Base-by-base conservation (phyloP, 2,888 invertebrate species). In the Hetaerina titia region DNA sequence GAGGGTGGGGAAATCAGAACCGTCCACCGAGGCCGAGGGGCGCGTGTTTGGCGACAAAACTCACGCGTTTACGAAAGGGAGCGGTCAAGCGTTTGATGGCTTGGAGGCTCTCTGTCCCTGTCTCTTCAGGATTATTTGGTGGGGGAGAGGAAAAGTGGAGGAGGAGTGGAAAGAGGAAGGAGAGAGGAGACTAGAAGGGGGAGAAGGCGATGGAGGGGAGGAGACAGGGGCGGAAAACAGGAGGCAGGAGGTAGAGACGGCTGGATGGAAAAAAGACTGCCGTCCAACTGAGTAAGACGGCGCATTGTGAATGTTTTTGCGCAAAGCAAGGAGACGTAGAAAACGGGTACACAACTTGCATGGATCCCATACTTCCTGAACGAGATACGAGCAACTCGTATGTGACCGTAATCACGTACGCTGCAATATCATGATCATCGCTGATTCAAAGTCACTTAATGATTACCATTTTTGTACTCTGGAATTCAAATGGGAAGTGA, bases 51-150 rank as follows among this genome's bases (percentile, higher is more conserved):
- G 60, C 90, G 90, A 60, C 63, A 90, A 90, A 90, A 90, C 60
- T 63, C 90, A 90, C 90, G 90, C 90, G n/a, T 63, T 63, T 63
- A 63, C 63, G 90, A 90, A 90, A 60, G 63, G 63, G 63, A 90
- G 90, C 31, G 90, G 90, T 90, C 90, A 63, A 90, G 90, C 90
- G 90, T 90, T 15, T 7, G 63, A 81, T 31, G 25, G 11, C 31
- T 81, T 31, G 31, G 25, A 11, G 81, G 25, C 31, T 15, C 31
- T 13, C 81, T 81, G 19, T 19, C 69, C 69, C 22, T n/a, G n/a
- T 22, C 69, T 22, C 81, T 81, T n/a, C 31, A 81, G 15, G 31
- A 31, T n/a, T n/a, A 19, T 81, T 81, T 31, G 31, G 2, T 25
- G 81, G 31, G 81, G 81, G 81, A 81, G 81, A 31, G 31, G 13